phyloP scores from a whole-genome alignment of 2,888 invertebrate species.

The Metacarcinus magister region DNA sequence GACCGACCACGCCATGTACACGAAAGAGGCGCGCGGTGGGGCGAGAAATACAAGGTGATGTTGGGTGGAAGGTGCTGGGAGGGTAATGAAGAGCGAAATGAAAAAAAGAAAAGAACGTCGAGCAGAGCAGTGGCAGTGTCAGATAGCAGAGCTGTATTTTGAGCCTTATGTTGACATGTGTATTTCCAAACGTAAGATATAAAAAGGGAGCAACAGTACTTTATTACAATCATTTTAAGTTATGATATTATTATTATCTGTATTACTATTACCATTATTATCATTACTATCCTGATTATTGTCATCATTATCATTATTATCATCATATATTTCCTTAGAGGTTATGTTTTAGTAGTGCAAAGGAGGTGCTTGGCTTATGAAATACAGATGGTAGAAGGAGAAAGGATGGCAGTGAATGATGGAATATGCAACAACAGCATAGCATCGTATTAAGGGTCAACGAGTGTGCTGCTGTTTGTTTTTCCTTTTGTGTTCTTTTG shows the following conservation, averaged over 20 bases:
- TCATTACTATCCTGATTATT: background rate
- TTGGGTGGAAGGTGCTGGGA: background rate
- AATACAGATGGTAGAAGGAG: background rate
- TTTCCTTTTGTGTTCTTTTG: no score
- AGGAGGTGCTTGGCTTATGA: background rate
- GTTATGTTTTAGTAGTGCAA: background rate
- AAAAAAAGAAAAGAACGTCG: background rate
- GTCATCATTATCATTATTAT: no score
- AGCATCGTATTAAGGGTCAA: no score
- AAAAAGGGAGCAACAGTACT: background rate
- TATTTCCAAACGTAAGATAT: no score
- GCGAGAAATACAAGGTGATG: background rate
- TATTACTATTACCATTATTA: background rate
- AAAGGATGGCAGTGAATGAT: background rate
- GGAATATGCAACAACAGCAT: no score
- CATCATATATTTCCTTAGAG: no score
- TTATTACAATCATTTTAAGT: background rate
- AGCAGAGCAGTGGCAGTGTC: background rate
- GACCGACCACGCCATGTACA: background rate
- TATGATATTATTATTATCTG: background rate
- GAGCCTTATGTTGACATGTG: background rate
- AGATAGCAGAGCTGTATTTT: background rate
- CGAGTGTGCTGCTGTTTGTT: no score
- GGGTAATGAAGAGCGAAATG: background rate
- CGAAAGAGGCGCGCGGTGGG: background rate